Conservation (phyloP, 2,888 invertebrate species). For the Microctonus aethiopoides region DNA sequence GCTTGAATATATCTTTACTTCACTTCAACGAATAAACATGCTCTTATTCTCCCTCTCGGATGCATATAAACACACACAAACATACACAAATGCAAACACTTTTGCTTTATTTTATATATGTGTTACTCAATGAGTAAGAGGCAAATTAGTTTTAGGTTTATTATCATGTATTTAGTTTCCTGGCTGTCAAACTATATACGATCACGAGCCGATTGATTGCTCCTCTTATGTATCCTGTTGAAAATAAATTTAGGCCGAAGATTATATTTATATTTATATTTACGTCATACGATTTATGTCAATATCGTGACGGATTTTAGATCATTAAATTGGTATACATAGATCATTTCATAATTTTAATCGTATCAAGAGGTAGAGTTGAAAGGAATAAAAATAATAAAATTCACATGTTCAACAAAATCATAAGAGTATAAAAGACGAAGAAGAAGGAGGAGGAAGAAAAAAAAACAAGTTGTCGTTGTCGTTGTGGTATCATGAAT, state of each 20-base stretch:
- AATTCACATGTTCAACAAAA: neutral
- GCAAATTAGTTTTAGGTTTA: slow-evolving; percentile 16
- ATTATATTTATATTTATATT: neutral
- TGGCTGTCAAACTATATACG: neutral
- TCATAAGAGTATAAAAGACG: neutral
- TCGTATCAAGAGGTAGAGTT: no score
- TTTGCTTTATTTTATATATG: neutral
- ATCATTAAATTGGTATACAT: neutral
- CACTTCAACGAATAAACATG: neutral
- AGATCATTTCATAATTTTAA: neutral
- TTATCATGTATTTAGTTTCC: neutral
- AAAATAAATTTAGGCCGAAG: neutral
- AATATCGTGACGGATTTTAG: neutral
- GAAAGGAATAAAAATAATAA: no score
- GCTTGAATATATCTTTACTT: slow-evolving; percentile 8
- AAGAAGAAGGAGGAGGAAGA: neutral
- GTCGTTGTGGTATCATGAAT: neutral
- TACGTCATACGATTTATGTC: neutral
- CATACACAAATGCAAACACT: neutral
- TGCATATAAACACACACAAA: neutral
- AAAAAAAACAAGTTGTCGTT: neutral
- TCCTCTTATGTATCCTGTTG: neutral
- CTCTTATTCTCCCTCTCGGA: slow-evolving; percentile 3
- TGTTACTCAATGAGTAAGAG: neutral
- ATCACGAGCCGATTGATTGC: neutral